phyloP scores from a whole-genome alignment of 2,888 invertebrate species.

The Ashinkailepas kermadecensis region DNA sequence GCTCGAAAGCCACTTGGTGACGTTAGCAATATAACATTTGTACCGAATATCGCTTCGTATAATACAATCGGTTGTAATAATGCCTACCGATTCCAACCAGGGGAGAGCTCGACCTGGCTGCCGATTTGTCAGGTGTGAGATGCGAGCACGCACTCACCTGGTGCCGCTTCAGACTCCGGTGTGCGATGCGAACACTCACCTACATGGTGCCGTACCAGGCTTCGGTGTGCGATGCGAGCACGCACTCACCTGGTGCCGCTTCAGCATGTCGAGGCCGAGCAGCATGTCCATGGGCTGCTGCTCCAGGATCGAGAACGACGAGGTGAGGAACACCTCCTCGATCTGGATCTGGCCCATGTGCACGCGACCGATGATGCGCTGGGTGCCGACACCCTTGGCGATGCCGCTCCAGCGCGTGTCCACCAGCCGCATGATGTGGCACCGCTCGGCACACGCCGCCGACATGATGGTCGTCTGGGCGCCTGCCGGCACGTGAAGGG shows the following conservation, averaged over 20 bases:
- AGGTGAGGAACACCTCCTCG: conserved; percentile 82
- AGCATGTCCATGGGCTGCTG: conserved; percentile 99
- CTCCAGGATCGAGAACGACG: conserved; percentile 92
- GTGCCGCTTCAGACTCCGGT: conserved; percentile 77
- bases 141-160: conserved; percentile 55
- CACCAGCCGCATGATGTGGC: conserved; percentile 80
- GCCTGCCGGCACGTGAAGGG: too few relatives aligned
- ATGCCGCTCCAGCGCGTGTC: conserved; percentile 92
- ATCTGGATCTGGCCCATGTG: conserved; percentile 97
- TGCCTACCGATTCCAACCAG: too few relatives aligned
- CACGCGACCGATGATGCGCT: conserved; percentile 89
- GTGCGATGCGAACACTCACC: too few relatives aligned
- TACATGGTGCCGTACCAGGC: too few relatives aligned
- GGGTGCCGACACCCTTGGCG: conserved; percentile 95
- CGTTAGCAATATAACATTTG: too few relatives aligned
- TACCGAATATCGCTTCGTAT: too few relatives aligned
- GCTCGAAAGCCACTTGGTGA: too few relatives aligned
- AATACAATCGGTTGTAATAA: too few relatives aligned
- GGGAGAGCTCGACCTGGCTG: too few relatives aligned
- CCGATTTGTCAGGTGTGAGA: too few relatives aligned
- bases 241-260: conserved; percentile 73
- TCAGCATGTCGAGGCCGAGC: conserved; percentile 93
- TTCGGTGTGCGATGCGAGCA: too few relatives aligned
- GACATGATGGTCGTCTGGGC: conserved; percentile 99
- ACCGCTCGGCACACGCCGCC: conserved; percentile 85